Percentiles rank a stretch among this genome's conserved stretches.
phyloP scores from a whole-genome alignment of 2,888 invertebrate genomes.

The Phengaris arion region DNA sequence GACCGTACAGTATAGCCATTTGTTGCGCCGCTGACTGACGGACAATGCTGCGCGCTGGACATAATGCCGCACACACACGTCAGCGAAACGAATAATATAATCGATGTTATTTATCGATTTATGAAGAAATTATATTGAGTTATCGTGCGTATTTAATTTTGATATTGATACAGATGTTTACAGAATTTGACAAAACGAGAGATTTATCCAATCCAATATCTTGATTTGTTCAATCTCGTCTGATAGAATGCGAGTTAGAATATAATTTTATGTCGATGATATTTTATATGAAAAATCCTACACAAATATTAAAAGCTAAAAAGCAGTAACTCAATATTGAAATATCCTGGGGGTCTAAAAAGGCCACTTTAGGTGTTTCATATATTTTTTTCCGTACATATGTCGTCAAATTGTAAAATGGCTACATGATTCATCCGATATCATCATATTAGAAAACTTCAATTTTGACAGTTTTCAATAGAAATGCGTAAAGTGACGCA shows the following conservation, averaged over 20 bases:
- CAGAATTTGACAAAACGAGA: neutral
- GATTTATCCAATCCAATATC: neutral
- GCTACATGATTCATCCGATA: too few relatives aligned
- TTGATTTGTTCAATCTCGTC: neutral
- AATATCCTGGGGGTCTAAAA: too few relatives aligned
- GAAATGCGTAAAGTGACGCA: too few relatives aligned
- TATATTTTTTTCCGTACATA: too few relatives aligned
- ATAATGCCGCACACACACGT: slow-evolving; percentile 57
- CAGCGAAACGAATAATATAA: slow-evolving; percentile 31
- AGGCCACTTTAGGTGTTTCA: too few relatives aligned
- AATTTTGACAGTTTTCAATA: too few relatives aligned
- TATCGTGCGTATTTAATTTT: neutral
- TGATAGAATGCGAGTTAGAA: neutral
- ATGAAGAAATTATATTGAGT: slow-evolving; percentile 9
- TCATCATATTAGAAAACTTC: too few relatives aligned
- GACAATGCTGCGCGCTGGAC: slow-evolving; percentile 68
- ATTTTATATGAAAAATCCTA: too few relatives aligned
- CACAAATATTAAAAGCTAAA: too few relatives aligned
- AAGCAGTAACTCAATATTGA: too few relatives aligned
- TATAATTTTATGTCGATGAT: too few relatives aligned
- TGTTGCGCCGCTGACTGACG: slow-evolving; percentile 74
- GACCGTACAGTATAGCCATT: slow-evolving; percentile 52
- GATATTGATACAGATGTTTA: neutral
- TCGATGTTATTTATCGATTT: slow-evolving; percentile 17
- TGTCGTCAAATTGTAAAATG: too few relatives aligned